phyloP scores from a whole-genome alignment of 2,888 invertebrate species.

The Andrena flavipes region DNA sequence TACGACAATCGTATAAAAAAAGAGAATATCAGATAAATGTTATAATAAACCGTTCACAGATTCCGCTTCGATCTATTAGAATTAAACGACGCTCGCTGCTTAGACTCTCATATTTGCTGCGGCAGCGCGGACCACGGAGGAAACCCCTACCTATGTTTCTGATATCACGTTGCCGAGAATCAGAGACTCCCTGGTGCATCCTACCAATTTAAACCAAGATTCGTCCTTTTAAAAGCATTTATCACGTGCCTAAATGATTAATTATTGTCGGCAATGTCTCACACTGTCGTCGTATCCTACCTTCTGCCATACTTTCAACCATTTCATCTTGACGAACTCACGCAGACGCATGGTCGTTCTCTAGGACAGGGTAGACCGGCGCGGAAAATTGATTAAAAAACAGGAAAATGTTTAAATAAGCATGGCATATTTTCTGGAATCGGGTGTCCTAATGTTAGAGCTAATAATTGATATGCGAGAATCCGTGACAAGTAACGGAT shows the following conservation, averaged over 20 bases:
- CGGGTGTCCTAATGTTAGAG: background rate
- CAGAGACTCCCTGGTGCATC: slow-evolving; percentile 83
- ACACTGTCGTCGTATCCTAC: background rate
- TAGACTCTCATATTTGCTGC: background rate
- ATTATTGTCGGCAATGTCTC: slow-evolving; percentile 7
- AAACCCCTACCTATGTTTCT: slow-evolving; percentile 51
- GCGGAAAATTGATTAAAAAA: slow-evolving; percentile 18
- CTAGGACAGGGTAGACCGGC: slow-evolving; percentile 1
- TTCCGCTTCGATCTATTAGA: background rate
- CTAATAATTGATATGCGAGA: background rate
- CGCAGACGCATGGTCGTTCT: slow-evolving; percentile 1
- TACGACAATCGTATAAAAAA: background rate
- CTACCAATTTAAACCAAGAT: slow-evolving; percentile 45
- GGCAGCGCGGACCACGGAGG: slow-evolving; percentile 68
- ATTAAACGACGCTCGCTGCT: too few relatives aligned
- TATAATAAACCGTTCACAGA: slow-evolving; percentile 28
- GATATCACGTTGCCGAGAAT: slow-evolving; percentile 77
- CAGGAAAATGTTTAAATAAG: background rate
- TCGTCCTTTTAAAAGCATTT: slow-evolving; percentile 7
- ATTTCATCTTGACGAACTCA: background rate
- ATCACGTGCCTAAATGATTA: background rate
- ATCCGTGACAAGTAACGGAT: background rate
- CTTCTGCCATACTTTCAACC: background rate
- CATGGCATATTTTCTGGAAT: background rate
- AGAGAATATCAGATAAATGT: background rate